phyloP scores from a whole-genome alignment of 2,797 vertebrate genomes.

The Perodicticus potto region DNA sequence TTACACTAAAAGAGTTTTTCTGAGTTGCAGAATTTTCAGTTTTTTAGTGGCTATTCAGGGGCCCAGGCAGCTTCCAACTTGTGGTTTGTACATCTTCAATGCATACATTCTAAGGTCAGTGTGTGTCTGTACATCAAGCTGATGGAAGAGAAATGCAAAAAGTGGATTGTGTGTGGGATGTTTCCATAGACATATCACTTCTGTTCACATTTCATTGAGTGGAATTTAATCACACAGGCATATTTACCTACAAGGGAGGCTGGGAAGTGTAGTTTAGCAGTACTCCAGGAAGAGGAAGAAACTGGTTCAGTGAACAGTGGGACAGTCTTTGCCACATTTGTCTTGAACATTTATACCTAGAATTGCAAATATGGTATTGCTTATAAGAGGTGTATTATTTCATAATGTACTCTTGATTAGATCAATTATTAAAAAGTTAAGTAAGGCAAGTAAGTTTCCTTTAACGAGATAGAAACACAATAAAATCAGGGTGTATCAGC shows the following conservation, averaged over 20 bases:
- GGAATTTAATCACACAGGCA: not conserved
- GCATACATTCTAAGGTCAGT: not conserved
- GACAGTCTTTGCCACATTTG: not conserved
- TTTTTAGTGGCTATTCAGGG: not conserved
- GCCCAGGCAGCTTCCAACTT: not conserved
- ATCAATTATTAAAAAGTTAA: not conserved
- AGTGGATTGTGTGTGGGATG: not conserved
- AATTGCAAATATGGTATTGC: not conserved
- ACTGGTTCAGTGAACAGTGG: not conserved
- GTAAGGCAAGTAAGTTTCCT: not conserved
- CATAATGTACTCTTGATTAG: slow-evolving; percentile 44
- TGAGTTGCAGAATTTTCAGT: not conserved
- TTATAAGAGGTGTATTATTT: slow-evolving; percentile 7
- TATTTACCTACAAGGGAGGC: not conserved
- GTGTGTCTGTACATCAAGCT: not conserved
- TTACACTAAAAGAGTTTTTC: not conserved
- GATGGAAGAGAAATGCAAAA: not conserved
- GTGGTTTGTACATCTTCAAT: not conserved
- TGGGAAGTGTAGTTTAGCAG: not conserved
- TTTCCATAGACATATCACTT: not conserved
- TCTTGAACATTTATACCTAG: not conserved
- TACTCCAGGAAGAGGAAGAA: not conserved
- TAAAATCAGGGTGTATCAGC: not conserved
- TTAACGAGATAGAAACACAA: slow-evolving; percentile 1
- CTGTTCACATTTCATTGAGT: not conserved